Conservation (phyloP, 2,888 invertebrate genomes). For the Tridacna gigas region DNA sequence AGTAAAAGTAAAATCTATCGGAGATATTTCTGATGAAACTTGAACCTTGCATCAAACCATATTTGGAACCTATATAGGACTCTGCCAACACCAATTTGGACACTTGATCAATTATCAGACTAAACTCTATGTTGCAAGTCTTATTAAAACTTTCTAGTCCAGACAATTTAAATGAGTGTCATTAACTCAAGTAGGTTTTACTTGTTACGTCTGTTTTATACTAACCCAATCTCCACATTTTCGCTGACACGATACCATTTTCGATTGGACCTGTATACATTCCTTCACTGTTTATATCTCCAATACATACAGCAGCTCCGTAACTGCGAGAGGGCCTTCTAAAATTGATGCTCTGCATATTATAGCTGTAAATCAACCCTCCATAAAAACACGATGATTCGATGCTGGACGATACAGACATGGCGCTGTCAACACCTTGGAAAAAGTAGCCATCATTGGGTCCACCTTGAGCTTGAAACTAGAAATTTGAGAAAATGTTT, state of each 20-base stretch:
- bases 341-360: background rate
- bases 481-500: background rate
- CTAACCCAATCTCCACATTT: background rate
- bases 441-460: background rate
- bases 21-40: no score
- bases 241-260: background rate
- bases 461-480: constrained; percentile 5
- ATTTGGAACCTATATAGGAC: no score
- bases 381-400: background rate
- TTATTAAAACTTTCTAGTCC: no score
- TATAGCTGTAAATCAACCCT: constrained; percentile 3
- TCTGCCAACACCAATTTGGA: no score
- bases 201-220: no score
- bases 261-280: background rate
- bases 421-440: background rate
- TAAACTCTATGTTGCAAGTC: no score
- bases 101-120: no score
- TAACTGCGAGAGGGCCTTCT: background rate
- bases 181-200: no score
- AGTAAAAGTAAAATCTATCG: no score
- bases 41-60: no score
- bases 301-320: background rate
- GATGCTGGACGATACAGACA: background rate
- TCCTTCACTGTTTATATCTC: background rate
- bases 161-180: no score